Base-by-base conservation (phyloP, 2,797 vertebrate genomes). In the Rousettus madagascariensis region DNA sequence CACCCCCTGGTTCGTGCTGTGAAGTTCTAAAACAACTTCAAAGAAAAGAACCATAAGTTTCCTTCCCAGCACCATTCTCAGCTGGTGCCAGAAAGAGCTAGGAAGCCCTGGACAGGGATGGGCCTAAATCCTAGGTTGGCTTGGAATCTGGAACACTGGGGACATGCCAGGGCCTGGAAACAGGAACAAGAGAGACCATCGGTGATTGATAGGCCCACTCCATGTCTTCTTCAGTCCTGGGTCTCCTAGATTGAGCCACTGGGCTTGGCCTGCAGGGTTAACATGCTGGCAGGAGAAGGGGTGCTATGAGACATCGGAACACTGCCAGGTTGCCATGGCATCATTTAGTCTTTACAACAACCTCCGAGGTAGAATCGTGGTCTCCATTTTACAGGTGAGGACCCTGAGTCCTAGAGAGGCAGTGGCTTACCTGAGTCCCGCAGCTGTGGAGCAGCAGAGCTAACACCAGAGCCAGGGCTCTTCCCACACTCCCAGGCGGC, bases 401-500 rank as follows among this genome's bases (percentile, higher is more conserved):
- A 82, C 43, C 28, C 46, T 13, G 75, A 75, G 90, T 17, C 22
- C 51, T 24, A 9, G 6, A 61, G 91, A 55, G 36, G 30, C 79
- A 71, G 16, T 11, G 51, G 53, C 12, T 71, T 8, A 8, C 28
- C 49, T 30, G 49, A 41, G 59, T 43, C 16, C 2, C 0, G 2
- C 8, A 20, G 28, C 24, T 9, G 9, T 43, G 36, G 22, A 19
- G 3, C 6, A 0, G 15, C 59, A 43, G 53, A 17, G 7, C 28
- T 69, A 61, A 17, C 22, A 17, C 20, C 36, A 10, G 53, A 3
- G 8, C 61, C 65, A 46, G 10, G 20, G 61, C 22, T 75, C 22
- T 66, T 33, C 16, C 30, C 20, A 12, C 0, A 3, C 1, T 0
- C 7, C 13, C 78, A 49, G 69, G 8, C 2, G 12, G 41, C n/a